Evolutionary conservation across 2,888 invertebrate species (phyloP), one percentile per base, ranked within the genome.

Genomic region (Branchinecta sandiegonensis): DNA sequence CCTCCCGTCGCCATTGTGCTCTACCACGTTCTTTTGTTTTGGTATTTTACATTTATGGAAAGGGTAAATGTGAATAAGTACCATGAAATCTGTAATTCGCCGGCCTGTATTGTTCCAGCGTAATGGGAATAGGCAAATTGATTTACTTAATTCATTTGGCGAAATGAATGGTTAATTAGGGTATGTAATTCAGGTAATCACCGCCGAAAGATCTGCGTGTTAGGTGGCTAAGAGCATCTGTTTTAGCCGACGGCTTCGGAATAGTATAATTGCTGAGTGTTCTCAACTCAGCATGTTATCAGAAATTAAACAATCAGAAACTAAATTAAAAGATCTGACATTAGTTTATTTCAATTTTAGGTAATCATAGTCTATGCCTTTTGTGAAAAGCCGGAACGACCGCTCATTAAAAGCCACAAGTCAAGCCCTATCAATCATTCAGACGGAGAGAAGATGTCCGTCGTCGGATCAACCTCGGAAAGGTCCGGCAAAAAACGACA

Each of bases 241-340:
- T 56, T 56, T 56, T 56, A 56, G 63, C 63, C 63, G n/a, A 17
- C 23, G 63, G 63, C 14, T 56, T 56, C 63, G 14, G 14, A 23
- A 17, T 23, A 17, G 63, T 56, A 56, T 56, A 56, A 56, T 56
- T 56, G 63, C 63, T 23, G 63, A 56, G 37, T 37, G 37, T 56
- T 56, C 63, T 56, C 63, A 56, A 56, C 63, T 56, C 63, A 56
- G 63, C 63, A 23, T 56, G 63, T 56, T 56, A 56, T 56, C 63
- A 56, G 23, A 56, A 56, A 56, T 56, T 56, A 56, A 56, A 56
- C 63, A 56, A 56, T 56, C 63, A 56, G 23, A 56, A 56, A 56
- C 23, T 56, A 56, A 56, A 56, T 56, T 56, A 56, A 56, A 56
- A 56, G 63, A 56, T 56, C 63, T 56, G 63, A 56, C 63, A 56